Conservation (phyloP, 1,140 invertebrate species). For the Coptotermes formosanus region DNA sequence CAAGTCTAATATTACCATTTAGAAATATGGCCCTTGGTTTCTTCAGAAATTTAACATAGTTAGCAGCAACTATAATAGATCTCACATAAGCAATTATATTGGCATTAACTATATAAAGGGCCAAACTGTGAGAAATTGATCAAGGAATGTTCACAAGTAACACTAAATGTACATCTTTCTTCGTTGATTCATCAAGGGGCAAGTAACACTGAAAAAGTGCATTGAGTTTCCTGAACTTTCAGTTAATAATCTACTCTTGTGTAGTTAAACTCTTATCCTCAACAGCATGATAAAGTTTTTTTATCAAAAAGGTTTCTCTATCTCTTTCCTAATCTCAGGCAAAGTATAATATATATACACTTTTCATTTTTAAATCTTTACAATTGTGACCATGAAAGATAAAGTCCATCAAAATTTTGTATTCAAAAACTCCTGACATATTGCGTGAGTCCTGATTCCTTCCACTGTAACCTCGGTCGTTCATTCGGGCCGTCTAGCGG, state of each 20-base stretch:
- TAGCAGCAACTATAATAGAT: constrained; percentile 37
- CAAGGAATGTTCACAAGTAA: constrained; percentile 39
- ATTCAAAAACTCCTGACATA: constrained; percentile 36
- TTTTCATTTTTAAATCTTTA: constrained; percentile 37
- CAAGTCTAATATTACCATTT: constrained; percentile 29
- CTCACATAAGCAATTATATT: constrained; percentile 37
- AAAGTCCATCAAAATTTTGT: constrained; percentile 39
- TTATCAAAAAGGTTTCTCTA: constrained; percentile 38
- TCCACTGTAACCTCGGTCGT: constrained; percentile 21
- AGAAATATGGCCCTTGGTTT: constrained; percentile 31
- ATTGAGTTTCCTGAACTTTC: constrained; percentile 35
- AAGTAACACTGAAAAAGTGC: constrained; percentile 38
- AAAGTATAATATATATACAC: constrained; percentile 37
- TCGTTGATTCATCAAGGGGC: constrained; percentile 38
- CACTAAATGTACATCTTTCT: constrained; percentile 37
- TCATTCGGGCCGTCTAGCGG: too few species aligned
- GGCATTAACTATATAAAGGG: constrained; percentile 37
- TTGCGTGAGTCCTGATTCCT: constrained; percentile 34
- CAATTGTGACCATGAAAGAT: constrained; percentile 39
- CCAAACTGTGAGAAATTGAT: constrained; percentile 37
- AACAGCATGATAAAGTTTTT: constrained; percentile 40
- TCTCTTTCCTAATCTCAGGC: constrained; percentile 39
- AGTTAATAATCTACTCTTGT: constrained; percentile 38
- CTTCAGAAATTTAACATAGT: constrained; percentile 35
- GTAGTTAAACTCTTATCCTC: constrained; percentile 39